phyloP scores from a whole-genome alignment of 2,113 vertebrate genomes.

The Hyaena hyaena region DNA sequence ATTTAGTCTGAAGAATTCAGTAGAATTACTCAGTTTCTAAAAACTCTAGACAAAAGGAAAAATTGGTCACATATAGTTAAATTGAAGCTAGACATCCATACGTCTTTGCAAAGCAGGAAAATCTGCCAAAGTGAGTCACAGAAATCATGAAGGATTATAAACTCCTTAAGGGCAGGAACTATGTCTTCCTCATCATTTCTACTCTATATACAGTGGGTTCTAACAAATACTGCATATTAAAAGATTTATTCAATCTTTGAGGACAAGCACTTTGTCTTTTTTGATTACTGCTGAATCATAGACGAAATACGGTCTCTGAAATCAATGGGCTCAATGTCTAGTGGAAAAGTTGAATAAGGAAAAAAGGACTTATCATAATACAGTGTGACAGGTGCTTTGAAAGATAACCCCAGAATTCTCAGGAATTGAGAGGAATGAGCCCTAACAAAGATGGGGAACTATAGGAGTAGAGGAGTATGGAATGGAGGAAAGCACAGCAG shows the following conservation, averaged over 20 bases:
- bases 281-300: background rate
- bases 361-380: background rate
- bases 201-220: background rate
- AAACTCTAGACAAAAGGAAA: background rate
- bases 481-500: background rate
- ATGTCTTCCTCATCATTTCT: background rate
- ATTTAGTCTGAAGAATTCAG: too few species aligned
- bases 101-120: background rate
- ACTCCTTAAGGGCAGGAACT: background rate
- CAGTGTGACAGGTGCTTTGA: background rate
- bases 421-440: slow-evolving; percentile 1
- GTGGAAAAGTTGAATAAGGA: background rate
- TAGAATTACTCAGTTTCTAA: slow-evolving; percentile 1
- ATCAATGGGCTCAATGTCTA: background rate
- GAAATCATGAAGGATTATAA: slow-evolving; percentile 3
- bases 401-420: background rate
- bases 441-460: background rate
- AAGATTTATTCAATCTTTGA: slow-evolving; percentile 38
- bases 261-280: background rate
- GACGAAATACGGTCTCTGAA: background rate
- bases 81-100: background rate
- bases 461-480: background rate
- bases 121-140: background rate
- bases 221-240: background rate
- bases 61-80: background rate